Percentiles rank a stretch among this genome's conserved stretches.
phyloP scores from a whole-genome alignment of 37 sponge, comb jelly and placozoan genomes.

The Cliona cf. orientalis region DNA sequence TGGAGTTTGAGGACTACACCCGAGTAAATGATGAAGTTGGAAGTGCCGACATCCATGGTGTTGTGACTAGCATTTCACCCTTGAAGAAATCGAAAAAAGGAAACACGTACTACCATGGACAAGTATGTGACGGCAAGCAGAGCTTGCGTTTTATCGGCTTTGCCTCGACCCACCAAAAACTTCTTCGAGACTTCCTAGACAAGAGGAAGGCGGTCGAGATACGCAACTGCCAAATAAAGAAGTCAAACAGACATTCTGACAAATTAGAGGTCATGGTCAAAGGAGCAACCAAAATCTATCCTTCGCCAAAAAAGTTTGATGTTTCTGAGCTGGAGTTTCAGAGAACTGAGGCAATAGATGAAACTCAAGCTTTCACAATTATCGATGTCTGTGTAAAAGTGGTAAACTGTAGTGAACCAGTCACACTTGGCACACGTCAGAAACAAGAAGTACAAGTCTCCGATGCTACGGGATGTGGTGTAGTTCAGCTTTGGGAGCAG shows the following conservation, averaged over 20 bases:
- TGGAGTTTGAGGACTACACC: background rate
- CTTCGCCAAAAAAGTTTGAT: background rate
- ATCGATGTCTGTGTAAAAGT: background rate
- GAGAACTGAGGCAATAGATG: background rate
- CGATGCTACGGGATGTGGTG: background rate
- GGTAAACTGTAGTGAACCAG: background rate
- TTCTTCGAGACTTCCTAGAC: background rate
- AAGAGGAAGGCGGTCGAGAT: background rate
- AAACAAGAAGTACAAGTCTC: background rate
- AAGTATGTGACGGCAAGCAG: background rate
- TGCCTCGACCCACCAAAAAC: background rate
- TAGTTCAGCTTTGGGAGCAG: background rate
- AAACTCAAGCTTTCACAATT: background rate
- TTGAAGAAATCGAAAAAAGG: background rate
- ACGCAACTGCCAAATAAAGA: conserved; percentile 3
- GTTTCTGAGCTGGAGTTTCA: background rate
- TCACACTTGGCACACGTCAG: background rate
- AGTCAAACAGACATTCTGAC: background rate
- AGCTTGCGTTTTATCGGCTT: background rate
- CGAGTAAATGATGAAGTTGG: background rate
- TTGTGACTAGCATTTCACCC: background rate
- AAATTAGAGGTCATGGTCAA: background rate
- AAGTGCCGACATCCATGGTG: conserved; percentile 6
- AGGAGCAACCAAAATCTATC: conserved; percentile 2
- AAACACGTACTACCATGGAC: background rate